These are phyloP conservation scores for Leucania comma DNA, from an alignment of 2,888 invertebrate genomes.

Conservation along the genomic window DNA sequence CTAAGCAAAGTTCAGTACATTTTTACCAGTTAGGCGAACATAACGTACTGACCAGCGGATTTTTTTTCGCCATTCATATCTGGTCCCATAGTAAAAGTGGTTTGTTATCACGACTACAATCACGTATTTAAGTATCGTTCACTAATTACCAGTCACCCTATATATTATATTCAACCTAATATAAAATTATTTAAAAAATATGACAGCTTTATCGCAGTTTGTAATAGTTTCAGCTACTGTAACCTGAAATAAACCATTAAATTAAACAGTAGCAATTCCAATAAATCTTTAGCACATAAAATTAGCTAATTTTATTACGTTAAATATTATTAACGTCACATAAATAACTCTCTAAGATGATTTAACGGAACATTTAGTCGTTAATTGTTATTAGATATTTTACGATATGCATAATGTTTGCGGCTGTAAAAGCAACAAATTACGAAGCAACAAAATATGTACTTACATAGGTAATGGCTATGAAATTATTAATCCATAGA, in stretches of 20 bases:
- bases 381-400: constrained; percentile 27
- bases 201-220: not conserved
- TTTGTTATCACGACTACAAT: too few relatives aligned
- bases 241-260: not conserved
- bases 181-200: not conserved
- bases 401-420: constrained; percentile 9
- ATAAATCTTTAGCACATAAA: constrained; percentile 12
- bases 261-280: not conserved
- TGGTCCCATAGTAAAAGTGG: too few relatives aligned
- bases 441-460: too few relatives aligned
- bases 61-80: too few relatives aligned
- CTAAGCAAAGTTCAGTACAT: too few relatives aligned
- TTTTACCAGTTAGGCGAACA: too few relatives aligned
- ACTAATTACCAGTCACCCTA: too few relatives aligned
- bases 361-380: not conserved
- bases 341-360: constrained; percentile 19
- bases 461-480: not conserved
- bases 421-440: not conserved
- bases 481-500: not conserved
- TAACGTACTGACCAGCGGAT: too few relatives aligned
- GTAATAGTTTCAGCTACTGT: not conserved
- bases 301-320: not conserved
- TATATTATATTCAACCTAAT: not conserved
- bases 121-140: too few relatives aligned
- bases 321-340: constrained; percentile 9